A percentile compares a stretch with the other conserved stretches of the same genome.
phyloP scores from a whole-genome alignment of 2,113 vertebrate genomes.

The Athene cunicularia region DNA sequence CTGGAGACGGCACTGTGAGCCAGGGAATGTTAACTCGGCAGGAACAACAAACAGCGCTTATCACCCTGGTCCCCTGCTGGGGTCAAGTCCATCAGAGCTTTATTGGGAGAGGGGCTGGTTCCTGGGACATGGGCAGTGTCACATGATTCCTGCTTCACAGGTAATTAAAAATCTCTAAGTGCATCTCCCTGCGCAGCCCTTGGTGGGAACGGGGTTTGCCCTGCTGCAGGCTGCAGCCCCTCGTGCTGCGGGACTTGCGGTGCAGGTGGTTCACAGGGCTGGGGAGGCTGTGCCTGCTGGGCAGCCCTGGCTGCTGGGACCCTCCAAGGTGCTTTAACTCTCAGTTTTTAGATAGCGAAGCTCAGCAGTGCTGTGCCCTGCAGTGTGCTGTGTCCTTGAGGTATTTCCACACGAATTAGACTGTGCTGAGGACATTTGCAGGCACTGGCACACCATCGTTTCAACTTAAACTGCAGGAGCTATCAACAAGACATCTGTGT shows the following conservation, averaged over 20 bases:
- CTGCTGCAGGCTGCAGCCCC: background rate
- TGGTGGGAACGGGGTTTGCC: background rate
- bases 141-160: background rate
- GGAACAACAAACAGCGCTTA: background rate
- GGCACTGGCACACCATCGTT: fast-evolving
- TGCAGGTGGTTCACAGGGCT: background rate
- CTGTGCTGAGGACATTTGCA: background rate
- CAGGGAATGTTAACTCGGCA: conserved; percentile 8
- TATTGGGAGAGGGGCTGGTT: background rate
- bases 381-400: background rate
- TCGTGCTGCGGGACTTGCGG: fast-evolving
- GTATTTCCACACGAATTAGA: background rate
- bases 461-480: background rate
- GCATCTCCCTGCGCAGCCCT: fast-evolving
- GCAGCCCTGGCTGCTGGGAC: background rate
- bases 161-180: background rate
- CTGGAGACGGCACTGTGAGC: background rate
- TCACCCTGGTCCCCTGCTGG: background rate
- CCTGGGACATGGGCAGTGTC: background rate
- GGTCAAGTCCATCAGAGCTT: background rate
- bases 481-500: background rate
- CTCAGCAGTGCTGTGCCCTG: background rate
- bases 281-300: fast-evolving
- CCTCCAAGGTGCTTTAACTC: background rate
- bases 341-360: background rate